Conservation (phyloP, 2,797 vertebrate species). For the Delichon dasypus region DNA sequence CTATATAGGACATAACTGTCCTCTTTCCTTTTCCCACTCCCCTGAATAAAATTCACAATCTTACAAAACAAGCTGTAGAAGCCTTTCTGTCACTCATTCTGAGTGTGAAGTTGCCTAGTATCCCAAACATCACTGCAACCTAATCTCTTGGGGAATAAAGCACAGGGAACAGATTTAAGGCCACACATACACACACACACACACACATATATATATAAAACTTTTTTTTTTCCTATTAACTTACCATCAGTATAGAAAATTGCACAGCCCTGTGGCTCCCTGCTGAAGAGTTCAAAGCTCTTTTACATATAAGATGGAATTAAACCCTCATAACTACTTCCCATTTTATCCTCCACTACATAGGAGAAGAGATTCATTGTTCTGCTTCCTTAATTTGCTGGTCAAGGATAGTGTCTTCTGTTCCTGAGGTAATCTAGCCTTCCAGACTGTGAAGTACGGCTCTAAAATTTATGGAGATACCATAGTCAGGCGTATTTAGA, state of each 20-base stretch:
- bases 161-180: neutral
- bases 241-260: neutral
- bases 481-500: neutral
- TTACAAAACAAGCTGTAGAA: neutral
- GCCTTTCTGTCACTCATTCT: neutral
- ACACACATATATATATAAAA: no score
- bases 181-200: no score
- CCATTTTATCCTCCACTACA: neutral
- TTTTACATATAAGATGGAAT: neutral
- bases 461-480: neutral
- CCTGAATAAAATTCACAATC: neutral
- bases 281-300: neutral
- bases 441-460: neutral
- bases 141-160: neutral
- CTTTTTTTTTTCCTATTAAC: neutral
- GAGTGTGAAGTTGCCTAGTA: neutral
- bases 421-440: neutral
- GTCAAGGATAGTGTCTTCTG: neutral
- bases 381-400: neutral
- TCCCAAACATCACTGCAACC: neutral
- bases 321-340: conserved; percentile 10
- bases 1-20: neutral
- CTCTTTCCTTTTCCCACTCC: neutral
- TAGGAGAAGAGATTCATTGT: neutral
- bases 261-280: neutral